Evolutionary conservation across 1,140 invertebrate genomes (phyloP), one percentile per base, ranked within the genome.

Genomic region (Pseudomyrmex sp.): DNA sequence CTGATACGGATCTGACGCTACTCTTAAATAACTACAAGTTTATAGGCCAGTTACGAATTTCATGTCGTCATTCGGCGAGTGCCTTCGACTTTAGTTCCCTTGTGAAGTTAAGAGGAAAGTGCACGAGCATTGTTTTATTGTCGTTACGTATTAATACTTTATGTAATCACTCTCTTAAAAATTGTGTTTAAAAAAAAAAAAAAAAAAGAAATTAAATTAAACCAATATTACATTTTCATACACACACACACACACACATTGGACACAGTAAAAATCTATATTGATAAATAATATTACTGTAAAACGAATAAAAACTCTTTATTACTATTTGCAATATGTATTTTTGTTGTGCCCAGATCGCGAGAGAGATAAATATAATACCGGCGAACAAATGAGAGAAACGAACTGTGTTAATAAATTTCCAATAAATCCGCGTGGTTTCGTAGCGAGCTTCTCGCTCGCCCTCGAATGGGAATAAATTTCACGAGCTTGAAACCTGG

Each of bases 371-470:
- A 50, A 35, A 59, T 48, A 48, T 26, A 69, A 80, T 70, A 15
- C 20, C 8, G 9, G 1, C 18, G 70, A 80, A 79, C 58, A 70
- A 70, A 80, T 18, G 23, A 70, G 23, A 70, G 15, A 70, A 80
- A 18, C 48, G 4, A 56, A 59, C 44, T 20, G 20, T 20, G 20
- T 80, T 72, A 80, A 70, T 61, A 80, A 80, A 80, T 80, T 15
- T 72, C 15, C 23, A 18, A 80, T 72, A 72, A 80, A 72, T 72
- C 72, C 23, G 15, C 56, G 7, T 59, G 20, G 18, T 70, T 70
- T 79, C 76, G 23, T 48, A 79, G 44, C 26, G 10, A 61, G 20
- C n/a, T 35, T 26, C 26, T 26, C 26, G 26, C 35, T 35, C 35
- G 35, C 0, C 23, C 35, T 10, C 20, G 35, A 26, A 79, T 12